Evolutionary conservation across 1,140 invertebrate genomes (phyloP), one percentile per base, ranked within the genome.

Genomic region (Myzus persicae): DNA sequence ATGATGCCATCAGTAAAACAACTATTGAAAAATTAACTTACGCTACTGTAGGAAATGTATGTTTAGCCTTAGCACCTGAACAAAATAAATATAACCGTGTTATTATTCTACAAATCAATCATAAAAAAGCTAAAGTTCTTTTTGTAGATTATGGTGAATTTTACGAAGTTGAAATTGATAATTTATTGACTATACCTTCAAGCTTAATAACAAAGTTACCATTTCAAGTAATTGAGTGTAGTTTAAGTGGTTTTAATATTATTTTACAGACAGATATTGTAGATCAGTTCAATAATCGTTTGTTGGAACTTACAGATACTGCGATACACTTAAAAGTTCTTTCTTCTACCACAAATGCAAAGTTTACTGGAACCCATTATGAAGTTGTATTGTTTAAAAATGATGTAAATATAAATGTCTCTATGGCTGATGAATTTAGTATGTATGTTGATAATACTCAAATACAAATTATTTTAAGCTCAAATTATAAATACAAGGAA

Each of bases 141-240:
- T 93, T 22, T 54, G 20, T 93, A 51, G 91, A 93, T 84, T 85
- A 93, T 84, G 91, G 91, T 22, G 91, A 85, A 20, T 40, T 54
- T 38, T 54, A 31, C 3, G 20, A 48, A n/a, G 81, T 93, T 51
- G 26, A 40, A 44, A 85, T 93, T 93, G 5, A 82, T 40, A 2
- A 8, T 85, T 85, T 93, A 42, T 48, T 93, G 18, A 82, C 22
- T 84, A 93, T 93, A 93, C 91, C 91, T 31, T 18, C 81, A n/a
- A 42, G n/a, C 51, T 84, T 93, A 11, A 59, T 84, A 51, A 40
- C 81, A 9, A 81, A 93, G 36, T n/a, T 93, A 51, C 91, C 91
- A 51, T 93, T 93, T 85, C 91, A 93, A 93, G 46, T 85, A 54
- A 93, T 93, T 84, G 91, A 93, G 22, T 93, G 91, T 42, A 82